Percentiles rank a stretch among this genome's conserved stretches.
phyloP scores from a whole-genome alignment of 1,140 invertebrate species.

The Papilio machaon region DNA sequence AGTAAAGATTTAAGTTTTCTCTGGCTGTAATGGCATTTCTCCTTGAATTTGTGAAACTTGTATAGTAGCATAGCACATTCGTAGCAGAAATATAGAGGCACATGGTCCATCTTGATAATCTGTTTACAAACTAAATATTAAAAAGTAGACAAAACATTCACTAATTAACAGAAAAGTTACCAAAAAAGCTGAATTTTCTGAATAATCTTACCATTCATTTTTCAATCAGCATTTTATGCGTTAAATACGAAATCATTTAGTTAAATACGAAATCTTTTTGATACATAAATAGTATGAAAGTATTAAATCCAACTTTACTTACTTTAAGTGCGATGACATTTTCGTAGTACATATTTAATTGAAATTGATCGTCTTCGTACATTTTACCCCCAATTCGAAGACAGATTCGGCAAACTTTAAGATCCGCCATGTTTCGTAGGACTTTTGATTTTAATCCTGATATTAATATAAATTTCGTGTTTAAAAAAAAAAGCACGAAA shows the following conservation, averaged over 20 bases:
- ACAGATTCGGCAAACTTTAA: constrained; percentile 72
- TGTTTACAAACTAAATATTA: constrained; percentile 43
- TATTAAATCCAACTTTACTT: constrained; percentile 50
- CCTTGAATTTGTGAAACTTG: constrained; percentile 73
- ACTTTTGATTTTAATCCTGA: background rate
- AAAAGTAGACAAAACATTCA: background rate
- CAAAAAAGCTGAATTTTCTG: background rate
- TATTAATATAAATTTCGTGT: background rate
- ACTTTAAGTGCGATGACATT: constrained; percentile 66
- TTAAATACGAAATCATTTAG: too few species aligned
- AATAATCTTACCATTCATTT: background rate
- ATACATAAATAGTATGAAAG: too few species aligned
- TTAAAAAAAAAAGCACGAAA: background rate
- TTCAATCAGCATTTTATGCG: background rate
- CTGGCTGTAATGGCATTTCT: constrained; percentile 64
- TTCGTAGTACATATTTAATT: constrained; percentile 69
- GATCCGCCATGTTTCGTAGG: constrained; percentile 36
- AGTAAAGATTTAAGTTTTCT: constrained; percentile 58
- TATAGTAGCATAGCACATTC: constrained; percentile 69
- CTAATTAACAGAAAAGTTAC: background rate
- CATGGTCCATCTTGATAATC: constrained; percentile 54
- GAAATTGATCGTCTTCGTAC: constrained; percentile 60
- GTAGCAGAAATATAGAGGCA: constrained; percentile 68
- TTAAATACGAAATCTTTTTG: too few species aligned
- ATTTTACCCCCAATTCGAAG: constrained; percentile 61